Evolutionary conservation across 1,140 invertebrate genomes (phyloP).

Genomic region (Drosophila orena): DNA sequence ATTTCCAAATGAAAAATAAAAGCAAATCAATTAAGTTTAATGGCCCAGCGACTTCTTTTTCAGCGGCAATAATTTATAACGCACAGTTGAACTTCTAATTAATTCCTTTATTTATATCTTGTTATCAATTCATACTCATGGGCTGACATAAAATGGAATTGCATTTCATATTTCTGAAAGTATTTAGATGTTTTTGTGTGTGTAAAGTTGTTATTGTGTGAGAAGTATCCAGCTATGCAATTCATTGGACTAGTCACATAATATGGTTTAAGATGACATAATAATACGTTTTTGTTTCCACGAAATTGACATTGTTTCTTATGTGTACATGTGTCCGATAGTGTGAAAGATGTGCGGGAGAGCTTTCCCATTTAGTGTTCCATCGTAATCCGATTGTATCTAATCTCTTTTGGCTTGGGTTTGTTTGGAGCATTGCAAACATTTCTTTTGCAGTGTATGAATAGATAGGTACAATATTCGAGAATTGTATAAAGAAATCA

Average conservation of each 20-base stretch:
- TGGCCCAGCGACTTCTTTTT: not conserved
- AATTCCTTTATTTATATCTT: constrained; percentile 78
- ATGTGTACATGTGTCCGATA: constrained; percentile 27
- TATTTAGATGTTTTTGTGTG: constrained; percentile 28
- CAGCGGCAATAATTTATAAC: constrained; percentile 1
- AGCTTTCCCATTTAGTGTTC: constrained; percentile 11
- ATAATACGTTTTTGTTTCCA: constrained; percentile 77
- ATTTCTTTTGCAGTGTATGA: constrained; percentile 34
- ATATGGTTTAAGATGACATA: constrained; percentile 78
- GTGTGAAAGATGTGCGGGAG: constrained; percentile 13
- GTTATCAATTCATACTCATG: constrained; percentile 73
- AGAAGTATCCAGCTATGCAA: constrained; percentile 71
- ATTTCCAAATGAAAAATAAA: constrained; percentile 70
- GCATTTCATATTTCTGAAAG: constrained; percentile 60
- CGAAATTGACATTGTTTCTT: constrained; percentile 74
- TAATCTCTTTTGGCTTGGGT: constrained; percentile 37
- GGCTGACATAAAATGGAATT: constrained; percentile 76
- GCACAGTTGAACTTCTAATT: constrained; percentile 44
- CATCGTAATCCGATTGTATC: constrained; percentile 20
- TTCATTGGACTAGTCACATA: constrained; percentile 79
- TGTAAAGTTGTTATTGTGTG: constrained; percentile 38
- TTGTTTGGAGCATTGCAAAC: constrained; percentile 52
- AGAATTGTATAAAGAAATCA: constrained; percentile 67
- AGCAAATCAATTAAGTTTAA: constrained; percentile 79
- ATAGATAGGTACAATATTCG: constrained; percentile 49